Evolutionary conservation across 1,140 invertebrate genomes (phyloP).

Genomic region (Coptotermes formosanus): DNA sequence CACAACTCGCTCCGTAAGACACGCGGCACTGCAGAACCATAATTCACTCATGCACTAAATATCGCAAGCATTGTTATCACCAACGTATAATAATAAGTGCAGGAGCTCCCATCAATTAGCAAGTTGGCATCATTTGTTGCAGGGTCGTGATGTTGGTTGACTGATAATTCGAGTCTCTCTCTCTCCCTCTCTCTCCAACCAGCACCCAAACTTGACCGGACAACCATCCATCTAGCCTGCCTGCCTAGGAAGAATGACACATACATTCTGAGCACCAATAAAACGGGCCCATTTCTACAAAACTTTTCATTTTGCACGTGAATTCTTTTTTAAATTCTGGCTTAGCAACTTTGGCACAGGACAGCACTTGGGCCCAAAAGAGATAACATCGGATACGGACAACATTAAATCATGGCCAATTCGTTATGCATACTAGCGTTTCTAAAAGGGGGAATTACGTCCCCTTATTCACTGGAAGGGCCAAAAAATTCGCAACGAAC

Average conservation of each 20-base stretch:
- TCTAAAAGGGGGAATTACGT: no score
- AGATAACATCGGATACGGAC: no score
- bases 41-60: background rate
- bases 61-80: background rate
- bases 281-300: no score
- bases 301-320: no score
- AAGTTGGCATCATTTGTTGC: constrained; percentile 16
- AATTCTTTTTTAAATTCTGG: no score
- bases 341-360: no score
- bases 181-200: background rate
- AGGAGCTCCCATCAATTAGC: constrained; percentile 10
- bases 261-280: background rate
- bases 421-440: no score
- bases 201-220: background rate
- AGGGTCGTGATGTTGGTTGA: background rate
- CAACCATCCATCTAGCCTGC: background rate
- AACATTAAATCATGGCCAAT: no score
- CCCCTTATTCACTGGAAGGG: no score
- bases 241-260: background rate
- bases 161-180: background rate
- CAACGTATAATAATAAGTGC: background rate
- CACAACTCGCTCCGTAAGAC: no score
- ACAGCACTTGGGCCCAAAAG: no score
- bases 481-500: no score
- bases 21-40: background rate